Evolutionary conservation across 2,888 invertebrate genomes (phyloP).

Genomic region (Plusia festucae): DNA sequence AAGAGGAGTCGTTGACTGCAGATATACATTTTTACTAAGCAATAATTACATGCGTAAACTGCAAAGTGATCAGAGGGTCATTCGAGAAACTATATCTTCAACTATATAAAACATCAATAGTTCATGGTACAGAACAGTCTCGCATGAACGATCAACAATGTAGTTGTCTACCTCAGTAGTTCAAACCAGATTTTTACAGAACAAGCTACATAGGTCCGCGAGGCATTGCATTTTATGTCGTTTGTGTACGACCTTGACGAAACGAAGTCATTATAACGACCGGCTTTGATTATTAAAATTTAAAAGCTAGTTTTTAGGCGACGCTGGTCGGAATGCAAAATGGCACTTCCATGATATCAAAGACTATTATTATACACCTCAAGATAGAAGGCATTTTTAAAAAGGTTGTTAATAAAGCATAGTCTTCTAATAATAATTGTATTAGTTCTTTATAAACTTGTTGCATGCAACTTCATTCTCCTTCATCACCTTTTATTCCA

Average conservation of each 20-base stretch:
- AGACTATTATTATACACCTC: no score
- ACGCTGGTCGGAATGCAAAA: no score
- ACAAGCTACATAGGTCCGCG: neutral
- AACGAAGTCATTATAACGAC: neutral
- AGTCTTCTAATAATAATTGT: no score
- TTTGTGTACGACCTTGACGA: neutral
- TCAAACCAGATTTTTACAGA: neutral
- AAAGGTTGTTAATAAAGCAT: no score
- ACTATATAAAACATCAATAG: no score
- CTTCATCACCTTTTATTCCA: no score
- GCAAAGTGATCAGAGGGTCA: neutral
- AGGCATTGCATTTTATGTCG: conserved; percentile 3
- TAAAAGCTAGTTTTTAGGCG: neutral
- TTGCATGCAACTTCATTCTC: neutral
- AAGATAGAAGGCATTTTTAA: no score
- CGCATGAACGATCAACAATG: neutral
- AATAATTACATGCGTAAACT: no score
- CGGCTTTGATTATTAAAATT: neutral
- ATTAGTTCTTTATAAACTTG: no score
- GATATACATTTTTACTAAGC: no score
- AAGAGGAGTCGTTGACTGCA: no score
- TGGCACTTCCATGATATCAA: no score
- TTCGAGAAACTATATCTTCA: neutral
- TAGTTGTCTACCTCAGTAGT: conserved; percentile 1
- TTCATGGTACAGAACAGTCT: neutral